These are phyloP conservation scores for Aythya baeri DNA, from an alignment of 2,113 vertebrate species.

Conservation along the genomic window DNA sequence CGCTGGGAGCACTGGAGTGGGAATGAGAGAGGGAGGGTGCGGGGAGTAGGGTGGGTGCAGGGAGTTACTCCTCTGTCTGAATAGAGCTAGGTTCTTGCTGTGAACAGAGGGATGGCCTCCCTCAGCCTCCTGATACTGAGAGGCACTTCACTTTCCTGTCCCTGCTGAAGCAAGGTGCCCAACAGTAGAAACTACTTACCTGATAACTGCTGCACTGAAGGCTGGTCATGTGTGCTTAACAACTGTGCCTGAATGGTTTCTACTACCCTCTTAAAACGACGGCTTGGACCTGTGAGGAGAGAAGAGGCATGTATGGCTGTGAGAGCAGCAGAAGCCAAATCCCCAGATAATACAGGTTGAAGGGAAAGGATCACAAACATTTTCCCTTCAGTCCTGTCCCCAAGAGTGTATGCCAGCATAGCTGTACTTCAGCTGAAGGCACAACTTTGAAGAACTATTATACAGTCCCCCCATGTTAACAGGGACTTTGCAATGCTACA, in stretches of 20 bases:
- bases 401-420: not conserved
- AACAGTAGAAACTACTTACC: conserved; percentile 84
- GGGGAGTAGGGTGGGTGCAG: conserved; percentile 1
- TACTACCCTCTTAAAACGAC: conserved; percentile 98
- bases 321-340: not conserved
- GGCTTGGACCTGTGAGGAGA: conserved; percentile 88
- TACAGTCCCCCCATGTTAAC: not conserved
- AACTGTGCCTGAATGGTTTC: conserved; percentile 99
- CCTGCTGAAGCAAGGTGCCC: conserved; percentile 62
- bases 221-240: conserved; percentile 97
- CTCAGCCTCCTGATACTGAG: conserved; percentile 24
- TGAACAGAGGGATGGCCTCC: conserved; percentile 38
- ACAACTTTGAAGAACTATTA: not conserved
- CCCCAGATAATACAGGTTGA: not conserved
- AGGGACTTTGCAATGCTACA: not conserved
- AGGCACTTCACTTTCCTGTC: conserved; percentile 56
- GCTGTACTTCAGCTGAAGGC: not conserved
- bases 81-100: not conserved
- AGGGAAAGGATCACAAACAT: not conserved
- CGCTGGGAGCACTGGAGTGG: conserved; percentile 27
- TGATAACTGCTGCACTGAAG: conserved; percentile 94
- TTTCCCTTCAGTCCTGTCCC: not conserved
- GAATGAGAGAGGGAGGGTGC: conserved; percentile 40
- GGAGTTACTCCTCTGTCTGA: conserved; percentile 49
- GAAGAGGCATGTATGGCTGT: not conserved